phyloP scores from a whole-genome alignment of 2,888 invertebrate species.

The Pteria penguin region DNA sequence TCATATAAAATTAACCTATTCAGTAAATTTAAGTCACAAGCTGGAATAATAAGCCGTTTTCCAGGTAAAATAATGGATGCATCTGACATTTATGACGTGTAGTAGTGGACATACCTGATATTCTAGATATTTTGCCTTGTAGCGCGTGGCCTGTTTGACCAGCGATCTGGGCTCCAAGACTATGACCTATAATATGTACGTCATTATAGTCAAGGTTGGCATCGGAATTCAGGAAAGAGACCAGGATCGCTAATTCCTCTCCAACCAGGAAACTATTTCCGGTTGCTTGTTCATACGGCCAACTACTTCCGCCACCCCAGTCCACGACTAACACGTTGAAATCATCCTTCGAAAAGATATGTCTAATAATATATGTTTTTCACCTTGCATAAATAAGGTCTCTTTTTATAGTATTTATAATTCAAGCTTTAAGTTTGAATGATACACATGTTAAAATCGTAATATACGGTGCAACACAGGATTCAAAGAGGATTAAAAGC shows the following conservation, averaged over 20 bases:
- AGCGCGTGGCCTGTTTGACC: conserved; percentile 45
- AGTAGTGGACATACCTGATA: conserved; percentile 45
- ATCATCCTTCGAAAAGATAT: conserved; percentile 53
- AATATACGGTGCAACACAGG: too few relatives aligned
- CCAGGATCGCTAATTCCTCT: conserved; percentile 69
- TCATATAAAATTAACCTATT: too few relatives aligned
- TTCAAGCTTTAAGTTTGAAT: too few relatives aligned
- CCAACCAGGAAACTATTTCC: conserved; percentile 78
- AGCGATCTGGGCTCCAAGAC: conserved; percentile 56
- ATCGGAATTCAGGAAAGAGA: conserved; percentile 60
- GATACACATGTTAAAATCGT: too few relatives aligned
- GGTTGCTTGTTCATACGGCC: conserved; percentile 74
- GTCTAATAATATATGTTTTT: too few relatives aligned
- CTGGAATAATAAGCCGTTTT: too few relatives aligned
- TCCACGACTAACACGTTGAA: conserved; percentile 65
- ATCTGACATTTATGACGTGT: too few relatives aligned
- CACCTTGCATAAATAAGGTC: too few relatives aligned
- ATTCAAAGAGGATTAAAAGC: too few relatives aligned
- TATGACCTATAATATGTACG: conserved; percentile 58
- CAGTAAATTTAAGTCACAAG: too few relatives aligned
- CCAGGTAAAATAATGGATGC: too few relatives aligned
- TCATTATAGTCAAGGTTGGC: conserved; percentile 36
- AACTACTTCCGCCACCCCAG: conserved; percentile 59
- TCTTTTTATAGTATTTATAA: too few relatives aligned
- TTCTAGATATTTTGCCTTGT: conserved; percentile 38